phyloP scores from a whole-genome alignment of 2,113 vertebrate species.

The Anas platyrhynchos region DNA sequence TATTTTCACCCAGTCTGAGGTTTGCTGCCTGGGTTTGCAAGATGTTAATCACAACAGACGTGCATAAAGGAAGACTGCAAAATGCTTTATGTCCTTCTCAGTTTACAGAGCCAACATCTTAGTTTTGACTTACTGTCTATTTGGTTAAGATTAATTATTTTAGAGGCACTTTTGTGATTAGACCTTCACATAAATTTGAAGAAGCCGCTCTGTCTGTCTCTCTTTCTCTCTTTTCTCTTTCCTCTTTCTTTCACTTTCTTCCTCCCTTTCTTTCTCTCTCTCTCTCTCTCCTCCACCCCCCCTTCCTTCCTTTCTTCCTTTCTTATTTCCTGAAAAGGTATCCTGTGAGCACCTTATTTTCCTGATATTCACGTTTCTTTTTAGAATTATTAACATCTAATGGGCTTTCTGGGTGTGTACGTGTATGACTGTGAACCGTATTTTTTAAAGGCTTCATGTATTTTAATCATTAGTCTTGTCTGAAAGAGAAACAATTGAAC shows the following conservation, averaged over 20 bases:
- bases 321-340: not conserved
- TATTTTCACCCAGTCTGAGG: accelerated
- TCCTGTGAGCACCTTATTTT: not conserved
- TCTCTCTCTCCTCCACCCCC: not conserved
- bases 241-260: not conserved
- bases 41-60: not conserved
- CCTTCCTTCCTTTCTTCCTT: not conserved
- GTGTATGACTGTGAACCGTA: not conserved
- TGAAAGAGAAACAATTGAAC: accelerated
- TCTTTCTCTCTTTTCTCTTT: not conserved
- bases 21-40: not conserved
- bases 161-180: not conserved
- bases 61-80: accelerated
- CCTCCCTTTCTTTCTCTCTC: too few species aligned
- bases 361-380: not conserved
- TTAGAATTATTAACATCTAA: not conserved
- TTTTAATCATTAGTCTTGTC: not conserved
- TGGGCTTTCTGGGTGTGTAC: not conserved
- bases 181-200: not conserved
- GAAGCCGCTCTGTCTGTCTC: not conserved
- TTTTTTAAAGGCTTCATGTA: not conserved
- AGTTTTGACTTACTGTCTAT: not conserved
- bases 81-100: not conserved
- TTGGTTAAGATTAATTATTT: not conserved
- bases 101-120: not conserved